Conservation (phyloP, 2,797 vertebrate species). For the Arnoldichthys spilopterus region DNA sequence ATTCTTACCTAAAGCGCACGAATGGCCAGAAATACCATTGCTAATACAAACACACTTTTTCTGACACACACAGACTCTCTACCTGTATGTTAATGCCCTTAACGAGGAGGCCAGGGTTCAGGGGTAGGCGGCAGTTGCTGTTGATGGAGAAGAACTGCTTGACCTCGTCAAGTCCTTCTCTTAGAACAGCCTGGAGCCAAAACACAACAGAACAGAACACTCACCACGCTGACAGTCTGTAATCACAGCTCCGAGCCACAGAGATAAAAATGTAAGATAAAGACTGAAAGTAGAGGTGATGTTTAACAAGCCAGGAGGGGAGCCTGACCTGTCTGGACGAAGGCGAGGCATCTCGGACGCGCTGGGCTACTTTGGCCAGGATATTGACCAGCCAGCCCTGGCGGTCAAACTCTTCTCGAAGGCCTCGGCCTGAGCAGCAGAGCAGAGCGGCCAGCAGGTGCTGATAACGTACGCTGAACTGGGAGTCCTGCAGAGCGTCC, state of each 20-base stretch:
- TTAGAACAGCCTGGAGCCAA: slow-evolving; percentile 82
- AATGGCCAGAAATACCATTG: too few relatives aligned
- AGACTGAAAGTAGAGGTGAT: background rate
- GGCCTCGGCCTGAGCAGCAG: slow-evolving; percentile 91
- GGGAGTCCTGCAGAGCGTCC: slow-evolving; percentile 92
- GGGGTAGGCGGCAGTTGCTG: slow-evolving; percentile 89
- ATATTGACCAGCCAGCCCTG: slow-evolving; percentile 90
- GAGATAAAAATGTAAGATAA: too few relatives aligned
- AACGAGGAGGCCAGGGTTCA: slow-evolving; percentile 90
- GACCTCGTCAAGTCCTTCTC: slow-evolving; percentile 86
- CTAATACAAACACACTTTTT: too few relatives aligned
- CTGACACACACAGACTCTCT: slow-evolving; percentile 31
- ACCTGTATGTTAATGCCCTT: slow-evolving; percentile 91
- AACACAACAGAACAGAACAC: slow-evolving; percentile 18
- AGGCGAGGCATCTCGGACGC: slow-evolving; percentile 84
- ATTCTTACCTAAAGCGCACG: too few relatives aligned
- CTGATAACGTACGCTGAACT: slow-evolving; percentile 95
- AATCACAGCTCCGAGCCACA: background rate
- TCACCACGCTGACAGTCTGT: background rate
- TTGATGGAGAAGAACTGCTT: slow-evolving; percentile 87
- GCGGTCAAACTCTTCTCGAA: slow-evolving; percentile 91
- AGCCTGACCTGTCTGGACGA: slow-evolving; percentile 86
- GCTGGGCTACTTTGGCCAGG: slow-evolving; percentile 86
- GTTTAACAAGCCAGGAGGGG: background rate
- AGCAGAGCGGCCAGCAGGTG: slow-evolving; percentile 91